Evolutionary conservation across 2,797 vertebrate species (phyloP).

Genomic region (Anguilla marmorata): DNA sequence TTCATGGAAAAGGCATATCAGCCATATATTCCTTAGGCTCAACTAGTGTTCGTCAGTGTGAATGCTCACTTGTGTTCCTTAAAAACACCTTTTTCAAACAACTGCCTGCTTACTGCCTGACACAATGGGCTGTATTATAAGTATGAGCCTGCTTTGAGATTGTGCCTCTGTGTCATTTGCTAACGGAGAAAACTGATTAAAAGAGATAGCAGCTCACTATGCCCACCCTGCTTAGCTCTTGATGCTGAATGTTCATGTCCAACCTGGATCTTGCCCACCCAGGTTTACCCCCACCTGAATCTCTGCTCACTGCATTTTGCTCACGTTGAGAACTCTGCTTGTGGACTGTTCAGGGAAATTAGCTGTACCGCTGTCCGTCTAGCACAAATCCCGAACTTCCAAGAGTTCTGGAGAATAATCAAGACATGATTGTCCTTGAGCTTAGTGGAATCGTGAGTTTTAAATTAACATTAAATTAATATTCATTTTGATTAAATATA

Average conservation of each 20-base stretch:
- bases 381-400: background rate
- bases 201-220: background rate
- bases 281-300: too few species aligned
- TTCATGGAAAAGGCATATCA: background rate
- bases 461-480: conserved; percentile 3
- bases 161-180: background rate
- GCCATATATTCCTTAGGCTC: background rate
- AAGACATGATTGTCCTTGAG: background rate
- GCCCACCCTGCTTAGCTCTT: too few species aligned
- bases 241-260: too few species aligned
- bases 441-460: background rate
- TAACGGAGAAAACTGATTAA: background rate
- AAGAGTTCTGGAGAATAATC: background rate
- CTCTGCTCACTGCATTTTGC: background rate
- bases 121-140: background rate
- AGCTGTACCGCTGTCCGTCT: too few species aligned
- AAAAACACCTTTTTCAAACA: background rate
- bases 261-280: too few species aligned
- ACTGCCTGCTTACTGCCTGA: background rate
- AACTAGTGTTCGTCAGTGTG: background rate
- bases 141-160: background rate
- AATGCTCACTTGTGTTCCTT: background rate
- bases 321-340: background rate
- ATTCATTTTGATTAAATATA: background rate
- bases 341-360: background rate